phyloP scores from a whole-genome alignment of 1,140 invertebrate species.

The Heterodera schachtii region DNA sequence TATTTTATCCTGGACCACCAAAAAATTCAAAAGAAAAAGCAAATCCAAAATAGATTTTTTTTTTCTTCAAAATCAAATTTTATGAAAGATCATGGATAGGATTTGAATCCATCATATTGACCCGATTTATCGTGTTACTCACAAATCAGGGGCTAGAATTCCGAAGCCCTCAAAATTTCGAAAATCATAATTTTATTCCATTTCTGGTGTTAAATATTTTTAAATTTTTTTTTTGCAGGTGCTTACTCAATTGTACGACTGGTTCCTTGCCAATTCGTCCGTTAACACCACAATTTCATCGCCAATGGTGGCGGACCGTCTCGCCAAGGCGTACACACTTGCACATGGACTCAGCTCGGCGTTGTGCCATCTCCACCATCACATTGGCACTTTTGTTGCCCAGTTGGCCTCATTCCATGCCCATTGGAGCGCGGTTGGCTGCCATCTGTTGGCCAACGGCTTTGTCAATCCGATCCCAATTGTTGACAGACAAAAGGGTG shows the following conservation, averaged over 20 bases:
- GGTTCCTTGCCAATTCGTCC: background rate
- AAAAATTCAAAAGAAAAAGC: too few species aligned
- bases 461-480: conserved; percentile 86
- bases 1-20: too few species aligned
- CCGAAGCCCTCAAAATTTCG: background rate
- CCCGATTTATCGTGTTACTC: too few species aligned
- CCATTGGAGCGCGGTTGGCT: conserved; percentile 36
- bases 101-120: too few species aligned
- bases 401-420: conserved; percentile 23
- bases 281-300: background rate
- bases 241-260: background rate
- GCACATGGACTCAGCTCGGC: conserved; percentile 1
- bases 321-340: background rate
- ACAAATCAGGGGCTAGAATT: too few species aligned
- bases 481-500: conserved; percentile 69
- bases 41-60: too few species aligned
- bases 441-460: conserved; percentile 69
- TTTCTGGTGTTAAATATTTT: too few species aligned
- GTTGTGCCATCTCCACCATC: conserved; percentile 3
- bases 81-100: too few species aligned
- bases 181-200: background rate
- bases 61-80: too few species aligned
- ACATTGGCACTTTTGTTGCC: conserved; percentile 9
- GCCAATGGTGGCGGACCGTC: background rate
- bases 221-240: background rate